These are phyloP conservation scores for Tiliacea aurago DNA, from an alignment of 2,888 invertebrate species.

Conservation along the genomic window DNA sequence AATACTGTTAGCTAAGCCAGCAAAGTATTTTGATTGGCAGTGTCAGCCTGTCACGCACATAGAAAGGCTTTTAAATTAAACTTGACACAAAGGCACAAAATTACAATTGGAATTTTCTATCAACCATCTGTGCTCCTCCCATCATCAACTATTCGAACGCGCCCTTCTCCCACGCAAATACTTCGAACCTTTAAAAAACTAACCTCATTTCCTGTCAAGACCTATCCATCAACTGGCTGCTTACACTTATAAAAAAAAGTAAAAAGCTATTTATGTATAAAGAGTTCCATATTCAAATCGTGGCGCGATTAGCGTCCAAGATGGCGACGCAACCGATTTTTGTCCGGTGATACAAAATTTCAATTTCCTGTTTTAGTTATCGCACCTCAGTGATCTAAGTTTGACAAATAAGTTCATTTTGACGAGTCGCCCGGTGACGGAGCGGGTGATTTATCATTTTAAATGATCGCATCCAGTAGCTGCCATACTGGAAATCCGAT, in stretches of 20 bases:
- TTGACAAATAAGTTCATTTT: slow-evolving; percentile 90
- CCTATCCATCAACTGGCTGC: slow-evolving; percentile 77
- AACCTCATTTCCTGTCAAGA: slow-evolving; percentile 79
- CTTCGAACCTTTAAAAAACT: slow-evolving; percentile 52
- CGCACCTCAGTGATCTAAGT: slow-evolving; percentile 84
- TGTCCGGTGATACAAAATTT: slow-evolving; percentile 89
- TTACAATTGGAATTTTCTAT: slow-evolving; percentile 35
- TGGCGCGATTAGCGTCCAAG: slow-evolving; percentile 86
- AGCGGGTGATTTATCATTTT: slow-evolving; percentile 82
- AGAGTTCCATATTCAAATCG: slow-evolving; percentile 88
- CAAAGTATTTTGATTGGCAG: too few relatives aligned
- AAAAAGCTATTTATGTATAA: slow-evolving; percentile 79
- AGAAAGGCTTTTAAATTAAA: slow-evolving; percentile 8
- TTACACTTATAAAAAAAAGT: slow-evolving; percentile 69
- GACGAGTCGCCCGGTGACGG: slow-evolving; percentile 85
- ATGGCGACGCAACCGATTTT: slow-evolving; percentile 85
- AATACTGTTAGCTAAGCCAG: too few relatives aligned
- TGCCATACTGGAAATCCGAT: slow-evolving; percentile 73
- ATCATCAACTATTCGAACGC: slow-evolving; percentile 24
- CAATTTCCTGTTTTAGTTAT: slow-evolving; percentile 89
- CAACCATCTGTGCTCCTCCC: slow-evolving; percentile 47
- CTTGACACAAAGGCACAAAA: slow-evolving; percentile 16
- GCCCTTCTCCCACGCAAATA: slow-evolving; percentile 59
- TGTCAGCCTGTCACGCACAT: not conserved
- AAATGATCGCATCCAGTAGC: slow-evolving; percentile 80